These are phyloP conservation scores for Lota lota DNA, from an alignment of 2,113 vertebrate species.

Conservation along the genomic window DNA sequence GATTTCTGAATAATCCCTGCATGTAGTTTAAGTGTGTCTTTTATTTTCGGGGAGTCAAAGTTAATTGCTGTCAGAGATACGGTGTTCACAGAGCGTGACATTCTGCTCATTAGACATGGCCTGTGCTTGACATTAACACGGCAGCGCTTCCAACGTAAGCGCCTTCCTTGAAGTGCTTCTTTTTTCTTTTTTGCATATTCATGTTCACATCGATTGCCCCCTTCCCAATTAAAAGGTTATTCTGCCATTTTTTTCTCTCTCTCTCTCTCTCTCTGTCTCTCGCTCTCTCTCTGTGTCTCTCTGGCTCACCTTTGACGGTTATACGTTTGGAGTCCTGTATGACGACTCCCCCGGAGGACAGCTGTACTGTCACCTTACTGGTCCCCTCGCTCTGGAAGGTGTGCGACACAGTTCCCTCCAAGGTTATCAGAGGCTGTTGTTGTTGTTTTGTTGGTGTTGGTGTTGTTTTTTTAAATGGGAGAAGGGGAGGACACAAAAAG, in stretches of 20 bases:
- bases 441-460: neutral
- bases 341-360: slow-evolving; percentile 82
- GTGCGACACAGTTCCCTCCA: slow-evolving; percentile 89
- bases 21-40: slow-evolving; percentile 48
- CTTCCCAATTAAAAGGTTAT: slow-evolving; percentile 48
- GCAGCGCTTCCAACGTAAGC: slow-evolving; percentile 2
- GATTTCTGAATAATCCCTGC: slow-evolving; percentile 54
- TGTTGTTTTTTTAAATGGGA: too few relatives aligned
- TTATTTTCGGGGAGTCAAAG: slow-evolving; percentile 32
- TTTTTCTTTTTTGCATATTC: slow-evolving; percentile 50
- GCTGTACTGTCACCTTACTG: slow-evolving; percentile 88
- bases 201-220: slow-evolving; percentile 32
- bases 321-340: slow-evolving; percentile 90
- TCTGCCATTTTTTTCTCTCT: slow-evolving; percentile 3
- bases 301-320: slow-evolving; percentile 84
- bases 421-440: slow-evolving; percentile 87
- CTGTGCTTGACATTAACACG: slow-evolving; percentile 37
- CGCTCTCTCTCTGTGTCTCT: slow-evolving; percentile 7
- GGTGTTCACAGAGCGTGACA: slow-evolving; percentile 48
- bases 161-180: neutral
- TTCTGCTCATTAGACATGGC: slow-evolving; percentile 56
- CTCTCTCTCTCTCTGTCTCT: slow-evolving; percentile 39
- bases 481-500: slow-evolving; percentile 18
- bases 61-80: slow-evolving; percentile 61
- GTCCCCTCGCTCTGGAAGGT: slow-evolving; percentile 79